Evolutionary conservation across 2,888 invertebrate species (phyloP).

Genomic region (Lepidochrysops patricia): DNA sequence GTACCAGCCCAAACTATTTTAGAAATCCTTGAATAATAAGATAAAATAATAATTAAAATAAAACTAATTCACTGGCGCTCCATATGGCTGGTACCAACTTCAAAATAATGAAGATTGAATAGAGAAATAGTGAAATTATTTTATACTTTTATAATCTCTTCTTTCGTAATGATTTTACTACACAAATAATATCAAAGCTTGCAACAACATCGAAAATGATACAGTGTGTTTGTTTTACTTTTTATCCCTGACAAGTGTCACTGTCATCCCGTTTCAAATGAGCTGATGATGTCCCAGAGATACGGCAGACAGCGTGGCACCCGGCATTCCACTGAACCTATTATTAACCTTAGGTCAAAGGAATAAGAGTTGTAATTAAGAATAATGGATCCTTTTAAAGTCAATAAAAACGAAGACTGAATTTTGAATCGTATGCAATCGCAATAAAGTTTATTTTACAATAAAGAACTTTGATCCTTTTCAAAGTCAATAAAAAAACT

Average conservation of each 20-base stretch:
- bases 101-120: no score
- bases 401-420: slow-evolving; percentile 14
- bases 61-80: no score
- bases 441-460: slow-evolving; percentile 22
- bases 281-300: slow-evolving; percentile 3
- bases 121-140: no score
- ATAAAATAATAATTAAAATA: not conserved
- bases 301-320: slow-evolving; percentile 62
- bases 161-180: no score
- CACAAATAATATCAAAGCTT: not conserved
- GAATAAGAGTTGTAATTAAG: slow-evolving; percentile 14
- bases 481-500: slow-evolving; percentile 41
- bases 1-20: slow-evolving; percentile 15
- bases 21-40: no score
- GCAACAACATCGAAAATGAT: not conserved
- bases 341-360: slow-evolving; percentile 19
- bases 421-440: slow-evolving; percentile 27
- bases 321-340: slow-evolving; percentile 39
- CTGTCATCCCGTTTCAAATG: not conserved
- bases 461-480: slow-evolving; percentile 46
- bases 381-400: slow-evolving; percentile 24
- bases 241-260: not conserved
- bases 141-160: no score
- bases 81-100: no score
- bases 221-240: not conserved